These are phyloP conservation scores for Lapara coniferarum DNA, from an alignment of 2,888 invertebrate genomes.

Conservation along the genomic window DNA sequence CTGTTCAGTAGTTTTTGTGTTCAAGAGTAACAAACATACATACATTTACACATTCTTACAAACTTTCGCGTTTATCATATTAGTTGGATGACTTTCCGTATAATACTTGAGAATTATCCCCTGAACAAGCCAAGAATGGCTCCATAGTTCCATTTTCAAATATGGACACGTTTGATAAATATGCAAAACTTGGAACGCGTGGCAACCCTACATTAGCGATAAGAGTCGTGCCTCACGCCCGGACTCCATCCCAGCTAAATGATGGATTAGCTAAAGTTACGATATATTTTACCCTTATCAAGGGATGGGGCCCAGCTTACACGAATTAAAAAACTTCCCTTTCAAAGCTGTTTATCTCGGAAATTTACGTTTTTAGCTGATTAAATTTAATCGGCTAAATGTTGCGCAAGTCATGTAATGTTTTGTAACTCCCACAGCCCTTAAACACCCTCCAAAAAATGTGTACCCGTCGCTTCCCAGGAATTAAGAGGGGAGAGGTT, in stretches of 20 bases:
- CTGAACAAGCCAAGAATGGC: too few relatives aligned
- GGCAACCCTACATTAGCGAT: constrained; percentile 12
- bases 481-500: not conserved
- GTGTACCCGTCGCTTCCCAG: too few relatives aligned
- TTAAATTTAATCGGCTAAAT: too few relatives aligned
- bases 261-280: constrained; percentile 29
- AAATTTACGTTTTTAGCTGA: not conserved
- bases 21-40: too few relatives aligned
- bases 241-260: constrained; percentile 23
- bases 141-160: not conserved
- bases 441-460: too few relatives aligned
- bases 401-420: too few relatives aligned
- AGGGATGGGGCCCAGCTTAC: constrained; percentile 19
- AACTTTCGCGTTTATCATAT: too few relatives aligned
- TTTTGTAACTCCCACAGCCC: too few relatives aligned
- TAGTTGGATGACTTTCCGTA: too few relatives aligned
- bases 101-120: too few relatives aligned
- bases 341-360: constrained; percentile 13
- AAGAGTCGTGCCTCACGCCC: constrained; percentile 12
- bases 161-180: not conserved
- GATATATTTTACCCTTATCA: constrained; percentile 29
- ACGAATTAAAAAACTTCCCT: constrained; percentile 22
- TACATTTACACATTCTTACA: too few relatives aligned
- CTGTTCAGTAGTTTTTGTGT: too few relatives aligned
- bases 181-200: constrained; percentile 8